A percentile compares a stretch with the other conserved stretches of the same genome.
Conservation (phyloP, 2,113 vertebrate species). For the Mesocricetus auratus region DNA sequence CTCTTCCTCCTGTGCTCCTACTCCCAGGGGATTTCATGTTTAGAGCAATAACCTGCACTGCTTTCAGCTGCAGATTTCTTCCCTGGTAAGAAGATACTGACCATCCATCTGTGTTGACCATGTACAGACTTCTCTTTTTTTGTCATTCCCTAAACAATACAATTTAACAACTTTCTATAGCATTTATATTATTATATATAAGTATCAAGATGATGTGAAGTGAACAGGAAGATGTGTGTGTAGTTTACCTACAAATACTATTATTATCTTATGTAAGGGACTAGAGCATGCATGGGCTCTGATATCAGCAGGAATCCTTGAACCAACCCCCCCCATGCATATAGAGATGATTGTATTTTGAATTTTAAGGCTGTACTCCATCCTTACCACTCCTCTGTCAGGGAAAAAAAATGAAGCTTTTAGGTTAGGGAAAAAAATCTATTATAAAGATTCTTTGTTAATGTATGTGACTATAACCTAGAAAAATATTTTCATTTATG, state of each 20-base stretch:
- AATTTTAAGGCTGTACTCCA: neutral
- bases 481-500: constrained; percentile 3
- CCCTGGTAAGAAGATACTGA: neutral
- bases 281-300: neutral
- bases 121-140: neutral
- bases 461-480: constrained; percentile 9
- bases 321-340: neutral
- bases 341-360: neutral
- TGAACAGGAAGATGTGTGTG: neutral
- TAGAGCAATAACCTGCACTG: neutral
- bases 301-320: neutral
- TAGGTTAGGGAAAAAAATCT: neutral
- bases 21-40: constrained; percentile 26
- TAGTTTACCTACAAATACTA: neutral
- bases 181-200: neutral
- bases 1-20: neutral
- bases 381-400: neutral
- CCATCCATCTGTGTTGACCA: neutral
- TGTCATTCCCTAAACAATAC: neutral
- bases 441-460: constrained; percentile 45
- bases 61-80: neutral
- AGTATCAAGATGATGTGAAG: neutral
- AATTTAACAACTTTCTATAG: neutral
- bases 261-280: neutral
- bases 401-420: neutral